Evolutionary conservation across 2,113 vertebrate genomes (phyloP).

Genomic region (Eurypyga helias): DNA sequence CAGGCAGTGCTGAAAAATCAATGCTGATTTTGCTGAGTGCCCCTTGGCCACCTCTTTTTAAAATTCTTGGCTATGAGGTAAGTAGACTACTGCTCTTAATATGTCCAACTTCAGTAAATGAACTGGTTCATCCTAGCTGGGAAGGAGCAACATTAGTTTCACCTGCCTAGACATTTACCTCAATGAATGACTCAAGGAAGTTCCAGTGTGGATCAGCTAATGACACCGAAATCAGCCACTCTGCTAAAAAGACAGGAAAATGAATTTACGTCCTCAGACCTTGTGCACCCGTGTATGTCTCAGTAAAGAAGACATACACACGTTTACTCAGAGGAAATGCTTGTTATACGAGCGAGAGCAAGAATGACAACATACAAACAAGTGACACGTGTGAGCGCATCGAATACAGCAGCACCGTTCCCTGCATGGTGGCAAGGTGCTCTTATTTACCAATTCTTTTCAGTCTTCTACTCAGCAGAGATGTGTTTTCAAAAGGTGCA

Average conservation of each 20-base stretch:
- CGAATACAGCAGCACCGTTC: neutral
- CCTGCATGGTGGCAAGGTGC: accelerated
- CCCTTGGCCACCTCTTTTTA: neutral
- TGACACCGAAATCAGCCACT: neutral
- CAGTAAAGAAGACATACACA: neutral
- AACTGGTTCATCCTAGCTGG: conserved; percentile 5
- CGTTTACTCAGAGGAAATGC: neutral
- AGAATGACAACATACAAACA: neutral
- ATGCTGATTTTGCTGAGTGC: conserved; percentile 43
- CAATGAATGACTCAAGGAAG: neutral
- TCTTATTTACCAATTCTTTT: neutral
- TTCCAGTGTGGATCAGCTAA: conserved; percentile 23
- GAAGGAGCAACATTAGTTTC: conserved; percentile 13
- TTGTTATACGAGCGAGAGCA: neutral
- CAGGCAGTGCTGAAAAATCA: conserved; percentile 35
- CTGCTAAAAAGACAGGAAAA: conserved; percentile 24
- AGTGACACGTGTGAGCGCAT: accelerated
- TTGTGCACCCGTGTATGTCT: neutral
- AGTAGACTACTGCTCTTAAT: conserved; percentile 3
- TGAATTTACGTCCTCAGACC: conserved; percentile 1
- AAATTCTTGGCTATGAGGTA: conserved; percentile 11
- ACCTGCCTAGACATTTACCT: neutral
- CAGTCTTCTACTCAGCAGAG: neutral
- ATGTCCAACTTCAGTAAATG: conserved; percentile 1
- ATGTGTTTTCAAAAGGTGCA: neutral